A percentile compares a stretch with the other conserved stretches of the same genome.
These are phyloP conservation scores for Pao palembangensis DNA, from an alignment of 2,113 vertebrate genomes.

Conservation along the genomic window DNA sequence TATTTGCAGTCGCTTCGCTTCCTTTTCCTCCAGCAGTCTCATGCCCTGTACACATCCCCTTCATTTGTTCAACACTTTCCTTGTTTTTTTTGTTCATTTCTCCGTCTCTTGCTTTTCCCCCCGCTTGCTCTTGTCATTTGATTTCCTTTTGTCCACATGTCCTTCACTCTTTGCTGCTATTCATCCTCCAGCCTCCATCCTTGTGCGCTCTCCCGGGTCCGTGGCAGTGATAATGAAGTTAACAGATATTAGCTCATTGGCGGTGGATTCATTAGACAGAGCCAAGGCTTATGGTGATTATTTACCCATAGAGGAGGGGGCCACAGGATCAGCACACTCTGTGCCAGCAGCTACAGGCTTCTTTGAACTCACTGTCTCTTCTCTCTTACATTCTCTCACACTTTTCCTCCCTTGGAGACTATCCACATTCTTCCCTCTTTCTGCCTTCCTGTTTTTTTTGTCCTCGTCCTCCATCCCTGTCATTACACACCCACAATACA, in stretches of 20 bases:
- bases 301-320: constrained; percentile 63
- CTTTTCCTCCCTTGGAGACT: constrained; percentile 32
- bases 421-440: constrained; percentile 22
- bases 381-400: constrained; percentile 30
- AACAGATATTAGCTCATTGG: constrained; percentile 69
- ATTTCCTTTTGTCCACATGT: constrained; percentile 59
- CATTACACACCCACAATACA: constrained; percentile 64
- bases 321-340: constrained; percentile 41
- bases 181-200: constrained; percentile 47
- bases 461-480: constrained; percentile 31
- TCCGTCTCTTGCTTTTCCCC: constrained; percentile 2
- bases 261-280: constrained; percentile 66
- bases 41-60: constrained; percentile 26
- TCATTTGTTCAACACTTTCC: constrained; percentile 38
- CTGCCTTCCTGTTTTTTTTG: constrained; percentile 14
- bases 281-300: constrained; percentile 69
- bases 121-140: constrained; percentile 34
- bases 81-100: constrained; percentile 4
- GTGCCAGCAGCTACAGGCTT: constrained; percentile 52
- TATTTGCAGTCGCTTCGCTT: constrained; percentile 19
- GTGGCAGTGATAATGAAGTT: constrained; percentile 67
- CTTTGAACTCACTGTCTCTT: constrained; percentile 55
- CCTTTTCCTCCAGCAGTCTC: constrained; percentile 18
- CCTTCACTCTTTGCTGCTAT: constrained; percentile 57
- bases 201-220: constrained; percentile 47